phyloP scores from a whole-genome alignment of 2,888 invertebrate species.

The Ophion slaviceki region DNA sequence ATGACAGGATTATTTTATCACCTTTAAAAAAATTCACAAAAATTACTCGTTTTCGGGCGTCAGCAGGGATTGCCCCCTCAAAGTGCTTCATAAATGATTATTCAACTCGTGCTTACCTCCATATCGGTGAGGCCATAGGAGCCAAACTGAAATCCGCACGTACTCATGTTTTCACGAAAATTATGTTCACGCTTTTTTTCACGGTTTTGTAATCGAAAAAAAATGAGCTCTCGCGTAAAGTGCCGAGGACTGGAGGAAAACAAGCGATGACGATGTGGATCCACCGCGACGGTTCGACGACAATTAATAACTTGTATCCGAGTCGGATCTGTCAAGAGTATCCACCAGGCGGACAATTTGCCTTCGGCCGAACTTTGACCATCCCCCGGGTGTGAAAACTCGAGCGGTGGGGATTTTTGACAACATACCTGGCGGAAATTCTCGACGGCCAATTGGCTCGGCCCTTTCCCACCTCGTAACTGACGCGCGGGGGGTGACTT shows the following conservation, averaged over 20 bases:
- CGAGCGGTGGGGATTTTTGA: conserved; percentile 33
- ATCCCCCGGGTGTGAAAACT: conserved; percentile 46
- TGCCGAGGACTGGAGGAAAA: not conserved
- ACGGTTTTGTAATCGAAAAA: not conserved
- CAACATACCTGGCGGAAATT: conserved; percentile 37
- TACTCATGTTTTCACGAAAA: conserved; percentile 1
- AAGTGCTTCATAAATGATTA: not conserved
- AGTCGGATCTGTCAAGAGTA: conserved; percentile 30
- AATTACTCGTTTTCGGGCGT: too few relatives aligned
- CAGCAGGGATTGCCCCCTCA: too few relatives aligned
- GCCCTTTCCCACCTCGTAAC: not conserved
- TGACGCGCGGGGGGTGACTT: not conserved
- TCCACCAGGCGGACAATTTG: conserved; percentile 9
- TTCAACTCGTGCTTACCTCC: conserved; percentile 28
- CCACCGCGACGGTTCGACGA: conserved; percentile 2
- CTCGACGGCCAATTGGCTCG: not conserved
- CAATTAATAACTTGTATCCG: conserved; percentile 40
- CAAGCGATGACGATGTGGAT: not conserved
- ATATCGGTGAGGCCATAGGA: conserved; percentile 8
- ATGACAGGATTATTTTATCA: too few relatives aligned
- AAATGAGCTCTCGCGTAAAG: not conserved
- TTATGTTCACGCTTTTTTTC: not conserved
- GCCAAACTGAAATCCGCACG: not conserved
- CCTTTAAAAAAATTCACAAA: too few relatives aligned
- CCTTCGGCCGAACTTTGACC: conserved; percentile 47